Base-by-base conservation (phyloP, 23 tunicate species). In the Corella eumyota region DNA sequence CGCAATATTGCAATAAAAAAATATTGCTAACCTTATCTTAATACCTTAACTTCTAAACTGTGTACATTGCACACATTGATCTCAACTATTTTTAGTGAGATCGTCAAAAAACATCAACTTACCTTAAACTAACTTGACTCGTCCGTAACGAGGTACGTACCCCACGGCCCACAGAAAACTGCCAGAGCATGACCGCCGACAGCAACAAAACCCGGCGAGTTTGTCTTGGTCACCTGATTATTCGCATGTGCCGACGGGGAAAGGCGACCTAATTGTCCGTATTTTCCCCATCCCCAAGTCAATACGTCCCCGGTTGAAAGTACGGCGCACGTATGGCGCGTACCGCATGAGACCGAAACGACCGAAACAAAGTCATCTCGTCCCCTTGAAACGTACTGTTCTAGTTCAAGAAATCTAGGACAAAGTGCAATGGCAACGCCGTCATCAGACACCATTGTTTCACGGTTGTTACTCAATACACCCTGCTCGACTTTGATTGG, bases 251-350 rank as follows among this genome's bases (percentile, higher is more conserved):
- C 19, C 30, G 25, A 6, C 32, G 86, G 78, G 37, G 80, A 77
- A 25, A 23, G 26, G 1, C 78, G 86, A 2, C 86, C 80, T 3
- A 86, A 66, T 56, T 86, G 95, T 27, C 95, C 95, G 36, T 86
- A 86, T 60, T 71, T 71, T 6, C 46, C 79, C 85, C 95, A 77
- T 27, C 95, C 95, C 95, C 95, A 85, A 6, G 95, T 61, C 27
- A 86, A 28, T 36, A 63, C 58, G 2, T 49, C 35, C 1, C 95
- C 95, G 7, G 48, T 5, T 30, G 68, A 58, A 25, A 71, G 36
- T 52, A 72, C 70, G 27, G 74, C 86, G 19, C 66, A 80, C 31
- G 77, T 56, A 35, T 86, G 95, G 20, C 95, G 61, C 34, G 74
- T 32, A 3, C 95, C 95, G 54, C 86, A 78, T 2, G 81, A 62